A percentile compares a stretch with the other conserved stretches of the same genome.
Evolutionary conservation across 1,140 invertebrate genomes (phyloP).

Genomic region (Copidosoma floridanum): DNA sequence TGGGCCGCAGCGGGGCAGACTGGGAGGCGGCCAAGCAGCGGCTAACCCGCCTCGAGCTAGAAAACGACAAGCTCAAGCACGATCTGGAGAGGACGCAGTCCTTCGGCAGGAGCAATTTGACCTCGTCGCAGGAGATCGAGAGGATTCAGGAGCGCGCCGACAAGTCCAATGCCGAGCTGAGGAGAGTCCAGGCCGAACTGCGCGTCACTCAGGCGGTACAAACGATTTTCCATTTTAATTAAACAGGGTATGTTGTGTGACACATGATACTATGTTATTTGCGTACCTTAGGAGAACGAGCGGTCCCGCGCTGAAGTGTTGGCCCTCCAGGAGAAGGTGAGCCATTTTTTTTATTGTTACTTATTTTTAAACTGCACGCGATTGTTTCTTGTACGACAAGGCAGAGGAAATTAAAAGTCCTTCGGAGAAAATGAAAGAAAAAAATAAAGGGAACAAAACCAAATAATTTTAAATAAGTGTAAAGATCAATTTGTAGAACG

Average conservation of each 20-base stretch:
- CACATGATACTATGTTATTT: too few relatives aligned
- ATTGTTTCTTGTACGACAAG: too few relatives aligned
- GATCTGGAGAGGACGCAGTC: slow-evolving; percentile 73
- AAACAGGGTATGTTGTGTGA: too few relatives aligned
- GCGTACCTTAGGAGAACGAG: too few relatives aligned
- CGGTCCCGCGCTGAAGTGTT: slow-evolving; percentile 78
- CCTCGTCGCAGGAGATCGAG: slow-evolving; percentile 75
- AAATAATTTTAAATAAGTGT: too few relatives aligned
- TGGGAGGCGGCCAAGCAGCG: slow-evolving; percentile 87
- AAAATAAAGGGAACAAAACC: too few relatives aligned
- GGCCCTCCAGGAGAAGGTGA: slow-evolving; percentile 80
- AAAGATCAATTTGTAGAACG: too few relatives aligned
- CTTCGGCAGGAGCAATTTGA: slow-evolving; percentile 74
- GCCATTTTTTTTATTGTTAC: too few relatives aligned
- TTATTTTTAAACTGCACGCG: too few relatives aligned
- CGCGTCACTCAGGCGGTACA: slow-evolving; percentile 78
- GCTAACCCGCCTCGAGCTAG: slow-evolving; percentile 80
- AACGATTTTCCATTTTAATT: too few relatives aligned
- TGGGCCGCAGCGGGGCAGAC: slow-evolving; percentile 81
- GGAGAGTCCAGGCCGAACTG: slow-evolving; percentile 81
- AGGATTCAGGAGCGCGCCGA: slow-evolving; percentile 84
- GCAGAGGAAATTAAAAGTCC: too few relatives aligned
- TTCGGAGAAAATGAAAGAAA: too few relatives aligned
- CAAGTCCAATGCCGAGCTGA: slow-evolving; percentile 77
- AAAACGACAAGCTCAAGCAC: slow-evolving; percentile 83